Evolutionary conservation across 2,888 invertebrate genomes (phyloP), one percentile per base, ranked within the genome.

Genomic region (Yponomeuta sedellus): DNA sequence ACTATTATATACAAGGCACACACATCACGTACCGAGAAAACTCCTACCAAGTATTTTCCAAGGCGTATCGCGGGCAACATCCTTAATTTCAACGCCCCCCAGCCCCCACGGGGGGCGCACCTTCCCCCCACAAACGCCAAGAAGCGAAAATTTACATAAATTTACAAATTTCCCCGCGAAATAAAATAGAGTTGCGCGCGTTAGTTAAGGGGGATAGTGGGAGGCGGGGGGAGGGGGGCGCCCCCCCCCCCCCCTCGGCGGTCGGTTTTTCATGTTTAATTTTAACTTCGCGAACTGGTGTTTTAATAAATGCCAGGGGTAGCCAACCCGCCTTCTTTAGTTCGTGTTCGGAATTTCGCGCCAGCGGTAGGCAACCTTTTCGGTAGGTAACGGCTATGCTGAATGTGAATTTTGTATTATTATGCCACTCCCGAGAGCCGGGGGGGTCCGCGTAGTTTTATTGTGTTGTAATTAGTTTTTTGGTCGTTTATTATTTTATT

Each of bases 211-310:
- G 66, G 66, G 44, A 25, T 0, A n/a, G 10, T 22, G 8, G 66
- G n/a, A 56, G 65, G 66, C 20, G 44, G 44, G 2, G 44, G 12
- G 16, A 52, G 64, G 67, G 63, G 59, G 62, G 74, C 68, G 68
- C 73, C 75, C 76, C 75, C 74, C 68, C 68, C 73, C 75, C 76
- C 75, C 67, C 66, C 16, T 69, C 74, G 72, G 75, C 66, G 74
- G 72, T 76, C 79, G 86, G 88, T 91, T 90, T 91, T 91, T 91
- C 91, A 89, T 89, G 91, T 91, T 91, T 90, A 89, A 91, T 90
- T 91, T 91, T 87, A 90, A 90, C 90, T 90, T 90, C 81, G 86
- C 86, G 83, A 86, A 86, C 86, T 81, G 83, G 86, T 81, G 85
- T 89, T 90, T 91, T 90, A 91, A 90, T 90, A 91, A 88, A 84